Conservation (phyloP, 2,797 vertebrate genomes). For the Glyptemys insculpta region DNA sequence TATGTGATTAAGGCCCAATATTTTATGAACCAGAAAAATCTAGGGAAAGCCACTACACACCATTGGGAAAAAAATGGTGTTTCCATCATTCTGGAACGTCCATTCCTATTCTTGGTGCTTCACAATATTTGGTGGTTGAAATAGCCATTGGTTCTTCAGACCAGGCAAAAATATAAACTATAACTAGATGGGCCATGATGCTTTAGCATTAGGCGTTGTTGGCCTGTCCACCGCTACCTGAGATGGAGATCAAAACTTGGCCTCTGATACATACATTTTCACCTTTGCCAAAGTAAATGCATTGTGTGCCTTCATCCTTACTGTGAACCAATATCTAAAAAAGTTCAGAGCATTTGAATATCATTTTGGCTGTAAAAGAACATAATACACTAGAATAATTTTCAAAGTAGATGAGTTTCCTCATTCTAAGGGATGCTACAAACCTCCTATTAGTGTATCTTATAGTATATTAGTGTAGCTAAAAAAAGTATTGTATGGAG, state of each 20-base stretch:
- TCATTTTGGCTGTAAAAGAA: conserved; percentile 44
- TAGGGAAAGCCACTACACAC: background rate
- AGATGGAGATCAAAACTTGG: conserved; percentile 32
- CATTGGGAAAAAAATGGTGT: conserved; percentile 1
- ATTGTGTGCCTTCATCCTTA: conserved; percentile 48
- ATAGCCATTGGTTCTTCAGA: background rate
- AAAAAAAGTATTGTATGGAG: conserved; percentile 50
- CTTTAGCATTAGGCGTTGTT: background rate
- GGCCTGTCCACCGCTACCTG: background rate
- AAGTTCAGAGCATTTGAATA: conserved; percentile 47
- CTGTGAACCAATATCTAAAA: conserved; percentile 22
- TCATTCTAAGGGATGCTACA: conserved; percentile 41
- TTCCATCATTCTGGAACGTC: conserved; percentile 3
- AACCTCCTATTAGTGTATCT: conserved; percentile 46
- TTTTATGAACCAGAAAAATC: conserved; percentile 30
- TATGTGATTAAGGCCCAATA: background rate
- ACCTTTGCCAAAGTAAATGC: conserved; percentile 49
- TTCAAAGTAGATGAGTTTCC: conserved; percentile 67
- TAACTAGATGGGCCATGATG: conserved; percentile 32
- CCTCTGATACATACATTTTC: conserved; percentile 48
- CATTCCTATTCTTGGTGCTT: conserved; percentile 23
- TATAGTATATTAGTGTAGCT: background rate
- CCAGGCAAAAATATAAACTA: conserved; percentile 14
- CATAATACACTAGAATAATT: conserved; percentile 64
- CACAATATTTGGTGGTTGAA: conserved; percentile 24